Evolutionary conservation across 2,113 vertebrate species (phyloP).

Genomic region (Hypomesus transpacificus): DNA sequence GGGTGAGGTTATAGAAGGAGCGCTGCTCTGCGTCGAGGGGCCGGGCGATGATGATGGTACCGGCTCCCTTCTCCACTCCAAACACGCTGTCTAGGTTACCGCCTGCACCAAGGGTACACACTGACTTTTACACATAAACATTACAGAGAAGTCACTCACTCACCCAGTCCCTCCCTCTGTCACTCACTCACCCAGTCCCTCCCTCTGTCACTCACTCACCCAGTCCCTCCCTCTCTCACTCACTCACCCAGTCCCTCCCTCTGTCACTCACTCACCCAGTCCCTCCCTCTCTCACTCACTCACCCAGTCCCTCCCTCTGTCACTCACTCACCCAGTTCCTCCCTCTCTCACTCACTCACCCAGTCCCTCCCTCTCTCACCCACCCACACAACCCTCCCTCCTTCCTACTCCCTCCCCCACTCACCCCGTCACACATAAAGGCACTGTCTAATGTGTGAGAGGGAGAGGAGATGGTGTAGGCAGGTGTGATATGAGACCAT

Average conservation of each 20-base stretch:
- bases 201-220: background rate
- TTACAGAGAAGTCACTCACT: conserved; percentile 2
- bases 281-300: background rate
- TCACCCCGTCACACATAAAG: conserved; percentile 1
- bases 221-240: background rate
- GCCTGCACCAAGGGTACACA: conserved; percentile 68
- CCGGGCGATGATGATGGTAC: conserved; percentile 93
- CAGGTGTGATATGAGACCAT: background rate
- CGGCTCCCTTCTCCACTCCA: conserved; percentile 86
- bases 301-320: background rate
- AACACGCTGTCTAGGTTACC: conserved; percentile 91
- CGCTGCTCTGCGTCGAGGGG: conserved; percentile 91
- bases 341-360: background rate
- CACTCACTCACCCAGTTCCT: background rate
- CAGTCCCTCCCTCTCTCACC: background rate
- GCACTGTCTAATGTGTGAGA: background rate
- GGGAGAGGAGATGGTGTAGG: too few relatives aligned
- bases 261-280: background rate
- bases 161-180: background rate
- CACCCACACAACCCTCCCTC: background rate
- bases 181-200: background rate
- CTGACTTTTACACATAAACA: background rate
- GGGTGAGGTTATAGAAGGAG: conserved; percentile 90
- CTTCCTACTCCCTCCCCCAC: background rate
- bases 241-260: background rate